Evolutionary conservation across 2,797 vertebrate genomes (phyloP).

Genomic region (Phrynocephalus forsythii): DNA sequence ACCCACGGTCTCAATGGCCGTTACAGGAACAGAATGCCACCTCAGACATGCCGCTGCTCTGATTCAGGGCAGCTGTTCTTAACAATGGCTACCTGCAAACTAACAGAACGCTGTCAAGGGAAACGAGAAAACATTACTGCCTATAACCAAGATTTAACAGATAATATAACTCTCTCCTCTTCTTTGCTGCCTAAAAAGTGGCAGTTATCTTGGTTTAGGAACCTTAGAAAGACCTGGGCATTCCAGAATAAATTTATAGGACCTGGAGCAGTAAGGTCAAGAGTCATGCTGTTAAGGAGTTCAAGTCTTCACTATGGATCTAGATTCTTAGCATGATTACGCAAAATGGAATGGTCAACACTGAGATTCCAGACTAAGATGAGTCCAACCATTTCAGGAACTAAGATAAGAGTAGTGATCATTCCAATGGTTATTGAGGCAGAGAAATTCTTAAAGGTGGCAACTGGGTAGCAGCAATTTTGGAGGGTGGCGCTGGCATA

Average conservation of each 20-base stretch:
- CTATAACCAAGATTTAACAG: constrained; percentile 1
- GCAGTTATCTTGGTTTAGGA: not conserved
- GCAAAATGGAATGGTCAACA: too few relatives aligned
- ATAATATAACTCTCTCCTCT: not conserved
- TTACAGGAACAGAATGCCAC: not conserved
- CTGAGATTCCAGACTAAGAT: too few relatives aligned
- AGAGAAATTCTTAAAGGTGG: too few relatives aligned
- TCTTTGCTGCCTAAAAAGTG: not conserved
- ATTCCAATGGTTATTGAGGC: too few relatives aligned
- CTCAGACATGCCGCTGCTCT: not conserved
- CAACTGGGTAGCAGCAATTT: too few relatives aligned
- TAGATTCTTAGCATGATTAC: too few relatives aligned
- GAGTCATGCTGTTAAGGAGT: too few relatives aligned
- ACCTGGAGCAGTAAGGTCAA: too few relatives aligned
- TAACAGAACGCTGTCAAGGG: not conserved
- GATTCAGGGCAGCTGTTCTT: not conserved
- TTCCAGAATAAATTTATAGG: constrained; percentile 1
- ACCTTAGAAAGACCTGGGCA: not conserved
- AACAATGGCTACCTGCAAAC: not conserved
- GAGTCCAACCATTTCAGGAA: too few relatives aligned
- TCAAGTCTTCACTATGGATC: too few relatives aligned
- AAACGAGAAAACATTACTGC: not conserved
- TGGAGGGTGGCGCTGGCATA: too few relatives aligned
- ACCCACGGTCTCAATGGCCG: not conserved
- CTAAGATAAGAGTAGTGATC: too few relatives aligned